phyloP scores from a whole-genome alignment of 2,888 invertebrate species.

The Lottia gigantea region DNA sequence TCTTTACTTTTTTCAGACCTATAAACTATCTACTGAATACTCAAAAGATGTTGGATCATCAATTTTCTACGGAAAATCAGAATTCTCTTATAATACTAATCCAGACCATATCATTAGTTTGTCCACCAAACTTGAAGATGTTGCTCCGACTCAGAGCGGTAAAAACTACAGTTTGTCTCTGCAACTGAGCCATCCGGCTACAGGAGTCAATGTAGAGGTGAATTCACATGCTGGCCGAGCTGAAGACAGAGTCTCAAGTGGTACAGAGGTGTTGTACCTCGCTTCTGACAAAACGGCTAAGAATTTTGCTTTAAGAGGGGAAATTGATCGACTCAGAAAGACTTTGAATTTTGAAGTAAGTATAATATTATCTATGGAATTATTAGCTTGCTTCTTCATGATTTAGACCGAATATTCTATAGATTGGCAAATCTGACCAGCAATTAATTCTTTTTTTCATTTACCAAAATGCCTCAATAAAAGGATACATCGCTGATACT shows the following conservation, averaged over 20 bases:
- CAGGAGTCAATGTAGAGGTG: slow-evolving; percentile 47
- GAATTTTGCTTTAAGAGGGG: slow-evolving; percentile 40
- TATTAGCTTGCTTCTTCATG: too few species aligned
- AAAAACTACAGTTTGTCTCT: slow-evolving; percentile 39
- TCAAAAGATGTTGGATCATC: slow-evolving; percentile 31
- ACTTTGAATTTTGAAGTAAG: slow-evolving; percentile 41
- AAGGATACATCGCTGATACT: too few species aligned
- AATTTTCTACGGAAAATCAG: slow-evolving; percentile 42
- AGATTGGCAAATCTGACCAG: background rate
- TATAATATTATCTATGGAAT: background rate
- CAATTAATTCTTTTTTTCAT: too few species aligned
- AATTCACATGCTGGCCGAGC: slow-evolving; percentile 37
- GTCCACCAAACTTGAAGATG: slow-evolving; percentile 34
- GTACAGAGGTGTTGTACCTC: slow-evolving; percentile 42
- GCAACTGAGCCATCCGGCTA: slow-evolving; percentile 49
- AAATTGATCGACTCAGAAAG: slow-evolving; percentile 42
- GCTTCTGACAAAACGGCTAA: slow-evolving; percentile 37
- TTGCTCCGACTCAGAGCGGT: slow-evolving; percentile 18
- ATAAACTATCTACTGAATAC: slow-evolving; percentile 35
- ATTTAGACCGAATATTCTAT: slow-evolving; percentile 21
- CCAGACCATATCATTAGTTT: slow-evolving; percentile 43
- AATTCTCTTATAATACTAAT: slow-evolving; percentile 49
- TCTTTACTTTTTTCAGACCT: slow-evolving; percentile 28
- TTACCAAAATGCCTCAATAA: too few species aligned
- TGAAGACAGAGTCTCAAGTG: slow-evolving; percentile 33